A percentile compares a stretch with the other conserved stretches of the same genome.
Conservation (phyloP, 2,888 invertebrate species). For the Glaucopsyche alexis region DNA sequence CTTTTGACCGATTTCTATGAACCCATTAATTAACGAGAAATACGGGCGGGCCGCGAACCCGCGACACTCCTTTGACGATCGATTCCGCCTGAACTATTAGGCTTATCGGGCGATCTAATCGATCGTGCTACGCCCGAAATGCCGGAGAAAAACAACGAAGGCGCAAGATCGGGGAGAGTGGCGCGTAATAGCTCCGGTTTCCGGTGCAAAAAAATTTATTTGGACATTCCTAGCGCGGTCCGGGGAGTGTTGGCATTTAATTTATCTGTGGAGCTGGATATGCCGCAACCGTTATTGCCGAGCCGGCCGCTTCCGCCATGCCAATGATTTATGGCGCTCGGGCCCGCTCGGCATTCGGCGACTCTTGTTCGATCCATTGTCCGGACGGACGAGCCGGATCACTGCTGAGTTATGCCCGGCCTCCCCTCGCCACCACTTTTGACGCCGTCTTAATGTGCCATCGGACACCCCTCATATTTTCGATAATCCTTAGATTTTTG, state of each 20-base stretch:
- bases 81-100: slow-evolving; percentile 78
- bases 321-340: slow-evolving; percentile 68
- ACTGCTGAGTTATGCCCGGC: slow-evolving; percentile 68
- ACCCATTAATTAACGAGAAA: slow-evolving; percentile 76
- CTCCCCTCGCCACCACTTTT: slow-evolving; percentile 60
- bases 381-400: slow-evolving; percentile 67
- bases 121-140: slow-evolving; percentile 69
- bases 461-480: slow-evolving; percentile 34
- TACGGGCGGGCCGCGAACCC: slow-evolving; percentile 67
- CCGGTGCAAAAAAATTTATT: slow-evolving; percentile 78
- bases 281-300: slow-evolving; percentile 72
- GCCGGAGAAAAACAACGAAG: slow-evolving; percentile 74
- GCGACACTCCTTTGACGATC: slow-evolving; percentile 67
- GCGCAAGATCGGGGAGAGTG: slow-evolving; percentile 64
- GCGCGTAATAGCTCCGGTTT: slow-evolving; percentile 75
- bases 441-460: slow-evolving; percentile 59
- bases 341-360: slow-evolving; percentile 67
- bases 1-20: slow-evolving; percentile 13
- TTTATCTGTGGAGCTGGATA: slow-evolving; percentile 75
- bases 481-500: slow-evolving; percentile 1
- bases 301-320: slow-evolving; percentile 76
- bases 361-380: slow-evolving; percentile 73
- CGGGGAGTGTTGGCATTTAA: slow-evolving; percentile 76
- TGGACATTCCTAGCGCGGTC: slow-evolving; percentile 71
- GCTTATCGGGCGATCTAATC: slow-evolving; percentile 71